Evolutionary conservation across 2,888 invertebrate genomes (phyloP).

Genomic region (Pyrrhosoma nymphula): DNA sequence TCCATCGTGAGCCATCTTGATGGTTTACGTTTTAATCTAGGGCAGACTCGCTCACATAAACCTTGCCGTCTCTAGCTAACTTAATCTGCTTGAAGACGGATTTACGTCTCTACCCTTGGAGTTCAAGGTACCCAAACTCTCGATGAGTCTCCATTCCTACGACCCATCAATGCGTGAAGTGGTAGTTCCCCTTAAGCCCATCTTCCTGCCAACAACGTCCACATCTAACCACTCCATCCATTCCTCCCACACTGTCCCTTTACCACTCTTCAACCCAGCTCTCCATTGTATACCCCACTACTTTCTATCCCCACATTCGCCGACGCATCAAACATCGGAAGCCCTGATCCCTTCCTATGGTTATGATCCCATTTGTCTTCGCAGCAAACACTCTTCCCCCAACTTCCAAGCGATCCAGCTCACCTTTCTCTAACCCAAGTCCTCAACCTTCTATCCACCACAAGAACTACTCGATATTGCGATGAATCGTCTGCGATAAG

Average conservation of each 20-base stretch:
- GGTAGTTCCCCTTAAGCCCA: not conserved
- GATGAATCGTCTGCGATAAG: too few species aligned
- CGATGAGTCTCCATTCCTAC: not conserved
- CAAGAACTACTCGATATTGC: not conserved
- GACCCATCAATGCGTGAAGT: not conserved
- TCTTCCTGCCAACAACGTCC: too few species aligned
- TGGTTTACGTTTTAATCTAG: not conserved
- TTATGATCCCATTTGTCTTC: slow-evolving; percentile 11
- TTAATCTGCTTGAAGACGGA: not conserved
- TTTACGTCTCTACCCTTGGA: not conserved
- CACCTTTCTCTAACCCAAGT: too few species aligned
- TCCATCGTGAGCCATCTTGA: too few species aligned
- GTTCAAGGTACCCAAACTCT: not conserved
- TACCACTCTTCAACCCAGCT: too few species aligned
- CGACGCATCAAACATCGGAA: slow-evolving; percentile 9
- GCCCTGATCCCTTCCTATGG: not conserved
- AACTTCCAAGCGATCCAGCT: not conserved
- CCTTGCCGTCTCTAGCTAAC: not conserved
- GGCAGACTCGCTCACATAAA: not conserved
- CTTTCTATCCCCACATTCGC: not conserved
- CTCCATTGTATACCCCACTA: not conserved
- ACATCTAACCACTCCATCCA: too few species aligned
- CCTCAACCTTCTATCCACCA: not conserved
- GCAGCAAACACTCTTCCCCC: not conserved
- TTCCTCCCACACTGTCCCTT: too few species aligned